Conservation (phyloP, 2,888 invertebrate species). For the Aphodius granarius region DNA sequence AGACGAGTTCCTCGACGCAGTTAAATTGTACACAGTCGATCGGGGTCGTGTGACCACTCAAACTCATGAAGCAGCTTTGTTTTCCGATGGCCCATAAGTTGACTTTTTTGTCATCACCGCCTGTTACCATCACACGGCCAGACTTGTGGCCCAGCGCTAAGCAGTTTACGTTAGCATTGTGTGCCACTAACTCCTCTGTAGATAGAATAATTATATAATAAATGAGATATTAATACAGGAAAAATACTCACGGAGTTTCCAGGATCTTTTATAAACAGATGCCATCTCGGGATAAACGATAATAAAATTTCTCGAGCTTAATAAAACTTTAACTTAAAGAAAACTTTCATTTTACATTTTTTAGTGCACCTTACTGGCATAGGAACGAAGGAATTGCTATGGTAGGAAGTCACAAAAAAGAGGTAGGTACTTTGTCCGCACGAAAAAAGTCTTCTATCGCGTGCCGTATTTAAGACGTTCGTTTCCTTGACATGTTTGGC, state of each 20-base stretch:
- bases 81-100: slow-evolving; percentile 97
- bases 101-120: slow-evolving; percentile 96
- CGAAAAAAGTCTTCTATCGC: not conserved
- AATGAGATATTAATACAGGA: not conserved
- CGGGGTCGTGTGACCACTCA: slow-evolving; percentile 91
- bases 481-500: slow-evolving; percentile 46
- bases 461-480: slow-evolving; percentile 14
- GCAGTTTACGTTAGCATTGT: slow-evolving; percentile 85
- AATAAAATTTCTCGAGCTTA: slow-evolving; percentile 27
- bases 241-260: slow-evolving; percentile 76
- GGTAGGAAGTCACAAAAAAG: not conserved
- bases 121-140: slow-evolving; percentile 88
- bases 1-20: slow-evolving; percentile 91
- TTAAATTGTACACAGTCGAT: slow-evolving; percentile 96
- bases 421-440: not conserved
- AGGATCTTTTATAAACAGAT: slow-evolving; percentile 65
- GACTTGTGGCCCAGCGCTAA: slow-evolving; percentile 88
- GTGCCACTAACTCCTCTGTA: slow-evolving; percentile 86
- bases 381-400: not conserved
- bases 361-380: slow-evolving; percentile 14
- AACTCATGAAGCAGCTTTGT: slow-evolving; percentile 92
- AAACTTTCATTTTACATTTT: slow-evolving; percentile 41
- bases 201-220: slow-evolving; percentile 39
- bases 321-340: slow-evolving; percentile 43
- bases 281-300: slow-evolving; percentile 42